A percentile compares a stretch with the other conserved stretches of the same genome.
phyloP scores from a whole-genome alignment of 2,797 vertebrate species.

The Coluber constrictor region DNA sequence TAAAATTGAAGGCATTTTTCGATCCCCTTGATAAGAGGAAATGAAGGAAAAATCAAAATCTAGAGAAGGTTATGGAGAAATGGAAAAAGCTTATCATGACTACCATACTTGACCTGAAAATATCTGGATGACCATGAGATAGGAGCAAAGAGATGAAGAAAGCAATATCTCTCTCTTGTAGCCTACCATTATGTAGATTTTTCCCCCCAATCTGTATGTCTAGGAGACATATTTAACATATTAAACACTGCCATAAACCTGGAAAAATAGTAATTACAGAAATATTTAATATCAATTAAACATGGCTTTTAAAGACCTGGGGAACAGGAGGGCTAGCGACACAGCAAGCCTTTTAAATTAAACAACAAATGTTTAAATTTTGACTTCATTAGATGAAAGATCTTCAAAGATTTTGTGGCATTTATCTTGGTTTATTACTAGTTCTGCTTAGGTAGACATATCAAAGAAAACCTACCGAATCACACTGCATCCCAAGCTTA shows the following conservation, averaged over 20 bases:
- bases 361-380: neutral
- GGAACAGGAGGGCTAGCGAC: neutral
- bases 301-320: neutral
- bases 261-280: neutral
- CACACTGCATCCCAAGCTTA: neutral
- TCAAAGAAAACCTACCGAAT: constrained; percentile 1
- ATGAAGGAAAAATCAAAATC: neutral
- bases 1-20: neutral
- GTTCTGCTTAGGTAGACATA: neutral
- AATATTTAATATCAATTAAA: neutral
- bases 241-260: neutral
- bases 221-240: neutral
- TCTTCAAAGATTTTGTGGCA: neutral
- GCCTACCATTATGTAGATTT: neutral
- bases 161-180: neutral
- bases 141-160: neutral
- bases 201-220: neutral
- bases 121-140: neutral
- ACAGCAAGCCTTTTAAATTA: neutral
- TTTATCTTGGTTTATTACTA: neutral
- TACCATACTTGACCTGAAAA: neutral
- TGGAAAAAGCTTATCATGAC: neutral
- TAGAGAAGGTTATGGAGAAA: neutral
- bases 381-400: neutral
- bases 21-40: neutral